phyloP scores from a whole-genome alignment of 2,113 vertebrate genomes.

The Shinisaurus crocodilurus region DNA sequence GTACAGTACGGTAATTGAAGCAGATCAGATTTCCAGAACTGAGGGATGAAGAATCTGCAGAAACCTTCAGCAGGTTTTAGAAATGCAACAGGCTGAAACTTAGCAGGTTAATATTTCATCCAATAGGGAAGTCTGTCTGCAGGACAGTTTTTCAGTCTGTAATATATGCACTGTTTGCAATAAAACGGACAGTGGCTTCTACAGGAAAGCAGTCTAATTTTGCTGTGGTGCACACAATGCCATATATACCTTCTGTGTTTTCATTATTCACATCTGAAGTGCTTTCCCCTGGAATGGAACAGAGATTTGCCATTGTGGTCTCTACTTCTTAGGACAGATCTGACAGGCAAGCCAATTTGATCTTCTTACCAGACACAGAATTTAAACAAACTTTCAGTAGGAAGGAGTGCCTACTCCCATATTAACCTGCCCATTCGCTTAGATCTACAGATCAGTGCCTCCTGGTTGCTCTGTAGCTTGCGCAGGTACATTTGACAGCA shows the following conservation, averaged over 20 bases:
- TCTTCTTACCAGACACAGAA: conserved; percentile 2
- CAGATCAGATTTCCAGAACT: not conserved
- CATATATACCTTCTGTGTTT: not conserved
- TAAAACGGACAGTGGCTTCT: conserved; percentile 12
- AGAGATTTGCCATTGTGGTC: conserved; percentile 16
- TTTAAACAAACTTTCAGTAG: not conserved
- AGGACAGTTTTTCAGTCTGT: not conserved
- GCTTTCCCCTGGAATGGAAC: conserved; percentile 10
- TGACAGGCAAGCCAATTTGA: conserved; percentile 9
- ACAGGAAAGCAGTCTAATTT: conserved; percentile 11
- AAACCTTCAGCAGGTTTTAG: not conserved
- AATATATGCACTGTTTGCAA: conserved; percentile 21
- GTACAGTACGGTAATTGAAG: not conserved
- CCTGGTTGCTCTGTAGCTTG: no score
- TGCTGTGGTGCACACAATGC: conserved; percentile 6
- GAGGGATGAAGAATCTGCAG: not conserved
- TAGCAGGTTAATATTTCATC: conserved; percentile 20
- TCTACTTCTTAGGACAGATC: conserved; percentile 6
- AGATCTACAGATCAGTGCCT: no score
- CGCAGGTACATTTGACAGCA: no score
- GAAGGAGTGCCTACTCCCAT: not conserved
- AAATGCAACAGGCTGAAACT: not conserved
- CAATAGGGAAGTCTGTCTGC: not conserved
- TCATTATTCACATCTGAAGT: conserved; percentile 26
- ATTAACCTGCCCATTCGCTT: no score